Base-by-base conservation (phyloP, 2,888 invertebrate genomes). In the Phyllotreta striolata region DNA sequence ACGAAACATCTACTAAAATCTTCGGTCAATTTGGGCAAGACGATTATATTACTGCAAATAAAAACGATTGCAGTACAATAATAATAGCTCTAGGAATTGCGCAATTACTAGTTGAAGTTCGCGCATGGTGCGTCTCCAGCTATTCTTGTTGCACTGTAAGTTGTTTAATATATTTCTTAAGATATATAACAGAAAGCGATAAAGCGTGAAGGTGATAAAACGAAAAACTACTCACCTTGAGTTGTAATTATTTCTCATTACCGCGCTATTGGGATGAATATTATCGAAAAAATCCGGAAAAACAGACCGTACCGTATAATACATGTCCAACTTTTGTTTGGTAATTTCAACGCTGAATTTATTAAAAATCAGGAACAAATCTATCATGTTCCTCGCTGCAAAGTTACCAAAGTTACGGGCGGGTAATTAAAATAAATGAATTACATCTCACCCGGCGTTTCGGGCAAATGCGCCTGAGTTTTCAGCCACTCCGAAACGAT, bases 291-390 rank as follows among this genome's bases (percentile, higher is more conserved):
- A 43, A 35, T 68, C 67, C n/a, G 68, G 70, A 5, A 64, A 6
- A 7, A 43, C 47, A 7, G 10, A 24, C 43, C 68, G 54, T 4
- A 68, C 51, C 3, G 66, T 63, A 43, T 70, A 70, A 57, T 68
- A 70, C 65, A 65, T 66, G 12, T 70, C 70, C 12, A 70, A 10
- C 49, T 62, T 64, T 54, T 67, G 57, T 55, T 70, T 70, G 6
- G 64, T 51, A 38, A 40, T 46, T 63, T 70, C 67, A 13, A 65
- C 62, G 40, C 68, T 68, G 41, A 68, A 66, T 62, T 70, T 68
- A 44, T 64, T 69, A 6, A 64, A 14, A 0, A 67, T 6, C 4
- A 72, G 12, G 35, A 72, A 70, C 34, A 46, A 64, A 57, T 44
- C 38, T 34, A 56, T 10, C 46, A 56, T 56, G 7, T 56, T 56